Evolutionary conservation across 2,888 invertebrate species (phyloP), one percentile per base, ranked within the genome.

Genomic region (Danaus chrysippus): DNA sequence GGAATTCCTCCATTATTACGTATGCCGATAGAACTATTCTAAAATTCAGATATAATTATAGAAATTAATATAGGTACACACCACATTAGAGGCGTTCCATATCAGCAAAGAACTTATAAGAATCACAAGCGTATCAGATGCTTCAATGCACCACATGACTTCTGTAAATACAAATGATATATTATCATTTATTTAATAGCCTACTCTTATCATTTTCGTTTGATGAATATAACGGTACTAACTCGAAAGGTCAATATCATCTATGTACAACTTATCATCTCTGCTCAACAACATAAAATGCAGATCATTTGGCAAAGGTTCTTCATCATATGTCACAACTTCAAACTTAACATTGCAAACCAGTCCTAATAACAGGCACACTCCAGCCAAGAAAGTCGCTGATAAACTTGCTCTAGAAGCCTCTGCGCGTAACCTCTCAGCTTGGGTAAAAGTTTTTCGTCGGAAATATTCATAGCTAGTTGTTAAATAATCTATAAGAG

Each of bases 81-180:
- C 90, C 82, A 82, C 81, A 66, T 78, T 73, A 10, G 78, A 75
- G 0, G 86, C 84, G 65, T 80, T 83, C 84, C 81, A 87, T 66
- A 89, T 79, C 0, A 90, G 73, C 8, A 87, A 60, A 56, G 81
- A 79, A 72, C 88, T 86, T 44, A 90, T 79, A 1, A 84, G 15
- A 10, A 87, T 69, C 0, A 85, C 83, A 10, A 87, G 68, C 1
- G 75, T 62, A 67, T 90, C 90, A 0, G 90, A 86, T 9, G 83
- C 86, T 73, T 90, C 90, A 5, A 89, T 68, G 64, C 87, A 89
- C 83, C 87, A 89, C 75, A 86, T 76, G 0, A 89, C 79, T 67
- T 76, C 90, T 89, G 74, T 19, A 75, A 76, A 69, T 11, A 59
- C 9, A 60, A 56, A 59, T 61, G 13, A 15, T 44, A 56, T 3